Base-by-base conservation (phyloP, 2,797 vertebrate genomes). In the Enteromius anoplus region DNA sequence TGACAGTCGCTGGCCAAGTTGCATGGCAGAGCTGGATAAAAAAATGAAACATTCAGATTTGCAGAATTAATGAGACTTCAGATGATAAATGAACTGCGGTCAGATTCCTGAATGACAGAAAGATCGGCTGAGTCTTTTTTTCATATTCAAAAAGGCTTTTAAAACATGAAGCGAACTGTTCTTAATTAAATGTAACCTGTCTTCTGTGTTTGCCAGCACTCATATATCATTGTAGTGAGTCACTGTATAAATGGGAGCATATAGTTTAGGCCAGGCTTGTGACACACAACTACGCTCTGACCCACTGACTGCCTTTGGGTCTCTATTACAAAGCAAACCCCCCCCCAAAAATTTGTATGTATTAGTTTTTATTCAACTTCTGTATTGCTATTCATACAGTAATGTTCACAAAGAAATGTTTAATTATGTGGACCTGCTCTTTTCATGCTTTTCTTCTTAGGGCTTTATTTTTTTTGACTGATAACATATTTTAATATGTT, bases 101-200 rank as follows among this genome's bases (percentile, higher is more conserved):
- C 60, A 21, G 75, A 85, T 87, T 86, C 83, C 66, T 86, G 85
- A 88, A 85, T 78, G 87, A 88, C 86, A 80, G 87, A 72, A 26
- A 76, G 75, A 84, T 86, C 55, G 47, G 53, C 80, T 62, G 7
- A 65, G 83, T 84, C 83, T 86, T 84, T 85, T 85, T 88, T 84
- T 49, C 40, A 77, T 64, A 58, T 80, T 85, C 40, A 65, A 85
- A 85, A 68, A 17, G 3, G 37, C 51, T 66, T 21, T 45, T 88
- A 86, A 86, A 88, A 87, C 86, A 88, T 29, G 58, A 58, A 69
- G 45, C 62, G 82, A 80, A 78, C 80, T 85, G 80, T 53, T 85
- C 77, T 75, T 85, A 86, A 88, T 89, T 83, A 87, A 87, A 88
- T 79, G 70, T 70, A 83, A 86, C 84, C 86, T 85, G 86, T 83